Evolutionary conservation across 1,140 invertebrate genomes (phyloP).

Genomic region (Oppia nitens): DNA sequence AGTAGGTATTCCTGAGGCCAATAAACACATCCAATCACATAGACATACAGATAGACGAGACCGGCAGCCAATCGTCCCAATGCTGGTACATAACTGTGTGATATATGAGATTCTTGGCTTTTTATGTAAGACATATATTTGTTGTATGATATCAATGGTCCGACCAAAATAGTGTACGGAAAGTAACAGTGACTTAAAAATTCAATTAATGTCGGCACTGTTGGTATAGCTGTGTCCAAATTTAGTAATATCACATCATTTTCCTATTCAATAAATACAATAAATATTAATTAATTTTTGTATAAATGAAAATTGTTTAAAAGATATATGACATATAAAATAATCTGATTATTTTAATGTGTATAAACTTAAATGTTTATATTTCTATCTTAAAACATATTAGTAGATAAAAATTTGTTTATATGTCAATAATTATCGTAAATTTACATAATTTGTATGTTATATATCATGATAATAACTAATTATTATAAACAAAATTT

Average conservation of each 20-base stretch:
- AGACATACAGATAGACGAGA: neutral
- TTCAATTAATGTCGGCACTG: conserved; percentile 53
- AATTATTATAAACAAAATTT: too few species aligned
- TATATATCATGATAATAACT: too few species aligned
- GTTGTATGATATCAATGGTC: conserved; percentile 36
- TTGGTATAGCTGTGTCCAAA: conserved; percentile 32
- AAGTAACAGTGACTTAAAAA: conserved; percentile 62
- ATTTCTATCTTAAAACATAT: too few species aligned
- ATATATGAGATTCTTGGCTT: neutral
- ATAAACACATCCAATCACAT: conserved; percentile 1
- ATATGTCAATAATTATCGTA: too few species aligned
- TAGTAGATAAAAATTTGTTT: too few species aligned
- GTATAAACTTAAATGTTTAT: too few species aligned
- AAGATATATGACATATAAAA: too few species aligned
- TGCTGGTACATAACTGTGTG: neutral
- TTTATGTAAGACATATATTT: neutral
- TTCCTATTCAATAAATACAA: neutral
- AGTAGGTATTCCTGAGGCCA: conserved; percentile 6
- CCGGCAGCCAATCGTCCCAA: neutral
- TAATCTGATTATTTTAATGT: too few species aligned
- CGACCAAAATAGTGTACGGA: conserved; percentile 69
- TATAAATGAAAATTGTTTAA: too few species aligned
- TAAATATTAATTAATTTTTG: neutral
- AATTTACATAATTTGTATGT: too few species aligned
- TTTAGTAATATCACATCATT: conserved; percentile 31